phyloP scores from a whole-genome alignment of 2,797 vertebrate genomes.

The Falco novaeseelandiae region DNA sequence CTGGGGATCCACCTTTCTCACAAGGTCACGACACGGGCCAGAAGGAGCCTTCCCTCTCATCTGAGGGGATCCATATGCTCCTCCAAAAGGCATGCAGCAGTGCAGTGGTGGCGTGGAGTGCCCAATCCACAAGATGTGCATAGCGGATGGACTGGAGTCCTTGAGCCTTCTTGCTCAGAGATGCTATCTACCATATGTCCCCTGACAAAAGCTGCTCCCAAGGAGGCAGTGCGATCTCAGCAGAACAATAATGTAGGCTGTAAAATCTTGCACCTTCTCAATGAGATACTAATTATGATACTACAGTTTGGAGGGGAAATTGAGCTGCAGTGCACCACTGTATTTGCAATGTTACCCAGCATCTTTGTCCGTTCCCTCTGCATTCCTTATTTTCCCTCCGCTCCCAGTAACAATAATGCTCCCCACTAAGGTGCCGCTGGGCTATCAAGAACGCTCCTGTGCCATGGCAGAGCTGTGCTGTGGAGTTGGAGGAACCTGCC shows the following conservation, averaged over 20 bases:
- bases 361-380: background rate
- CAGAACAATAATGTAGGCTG: background rate
- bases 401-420: background rate
- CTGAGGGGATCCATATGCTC: background rate
- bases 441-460: background rate
- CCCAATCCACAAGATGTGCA: background rate
- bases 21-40: background rate
- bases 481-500: background rate
- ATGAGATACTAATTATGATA: background rate
- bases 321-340: background rate
- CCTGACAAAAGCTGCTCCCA: background rate
- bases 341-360: background rate
- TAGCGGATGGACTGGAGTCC: background rate
- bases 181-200: accelerated
- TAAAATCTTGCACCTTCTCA: background rate
- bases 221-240: background rate
- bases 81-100: background rate
- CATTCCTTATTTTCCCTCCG: background rate
- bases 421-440: background rate
- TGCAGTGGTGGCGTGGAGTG: background rate
- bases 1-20: background rate
- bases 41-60: background rate
- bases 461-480: background rate
- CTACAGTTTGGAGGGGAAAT: background rate
- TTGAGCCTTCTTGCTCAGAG: background rate